These are phyloP conservation scores for Pyralis farinalis DNA, from an alignment of 2,888 invertebrate genomes.

Conservation along the genomic window DNA sequence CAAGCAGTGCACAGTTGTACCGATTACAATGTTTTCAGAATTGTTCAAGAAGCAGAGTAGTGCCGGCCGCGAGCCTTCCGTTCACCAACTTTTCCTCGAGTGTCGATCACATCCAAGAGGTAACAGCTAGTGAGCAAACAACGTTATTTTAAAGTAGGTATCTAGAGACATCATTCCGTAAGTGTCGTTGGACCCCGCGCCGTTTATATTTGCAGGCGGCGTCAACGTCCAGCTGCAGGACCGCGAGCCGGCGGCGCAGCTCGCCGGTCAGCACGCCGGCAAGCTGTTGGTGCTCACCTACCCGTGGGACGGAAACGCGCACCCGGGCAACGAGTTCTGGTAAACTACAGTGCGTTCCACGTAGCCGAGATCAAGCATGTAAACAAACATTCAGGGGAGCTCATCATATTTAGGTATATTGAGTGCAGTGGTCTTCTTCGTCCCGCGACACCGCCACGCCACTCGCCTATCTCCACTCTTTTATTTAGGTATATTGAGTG, in stretches of 20 bases:
- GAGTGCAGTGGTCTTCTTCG: too few species aligned
- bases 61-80: not conserved
- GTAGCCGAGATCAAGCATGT: too few species aligned
- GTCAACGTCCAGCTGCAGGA: slow-evolving; percentile 73
- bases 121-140: too few species aligned
- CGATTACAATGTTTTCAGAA: not conserved
- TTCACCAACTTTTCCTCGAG: not conserved
- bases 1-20: not conserved
- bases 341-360: too few species aligned
- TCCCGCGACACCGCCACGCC: too few species aligned
- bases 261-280: slow-evolving; percentile 60
- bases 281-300: slow-evolving; percentile 83
- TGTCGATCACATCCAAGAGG: slow-evolving; percentile 25
- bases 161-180: too few species aligned
- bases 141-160: too few species aligned
- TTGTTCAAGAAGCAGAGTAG: slow-evolving; percentile 1
- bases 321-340: slow-evolving; percentile 89
- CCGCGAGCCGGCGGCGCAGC: slow-evolving; percentile 77
- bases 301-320: slow-evolving; percentile 87
- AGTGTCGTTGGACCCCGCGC: too few species aligned
- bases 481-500: too few species aligned
- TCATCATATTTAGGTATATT: too few species aligned
- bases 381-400: too few species aligned
- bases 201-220: slow-evolving; percentile 53
- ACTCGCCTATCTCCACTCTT: too few species aligned